Evolutionary conservation across 2,888 invertebrate species (phyloP).

Genomic region (Aporophyla nigra): DNA sequence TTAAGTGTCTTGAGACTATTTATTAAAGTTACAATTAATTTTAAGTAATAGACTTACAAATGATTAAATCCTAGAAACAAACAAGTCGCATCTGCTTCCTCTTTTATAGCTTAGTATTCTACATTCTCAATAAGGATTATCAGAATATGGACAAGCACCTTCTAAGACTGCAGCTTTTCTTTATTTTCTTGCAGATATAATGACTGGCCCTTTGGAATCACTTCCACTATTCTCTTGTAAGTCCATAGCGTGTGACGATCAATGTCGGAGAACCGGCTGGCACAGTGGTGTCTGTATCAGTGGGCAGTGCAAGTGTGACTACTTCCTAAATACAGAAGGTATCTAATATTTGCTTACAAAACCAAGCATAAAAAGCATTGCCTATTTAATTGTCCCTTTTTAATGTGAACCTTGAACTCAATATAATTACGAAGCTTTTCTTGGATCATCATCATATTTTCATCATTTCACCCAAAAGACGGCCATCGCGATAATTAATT

Average conservation of each 20-base stretch:
- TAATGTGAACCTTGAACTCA: no score
- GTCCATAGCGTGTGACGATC: slow-evolving; percentile 6
- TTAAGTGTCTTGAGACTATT: not conserved
- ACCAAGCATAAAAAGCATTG: no score
- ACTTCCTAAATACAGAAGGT: slow-evolving; percentile 37
- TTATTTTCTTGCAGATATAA: not conserved
- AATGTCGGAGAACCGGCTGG: slow-evolving; percentile 24
- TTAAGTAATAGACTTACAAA: not conserved
- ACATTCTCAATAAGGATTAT: no score
- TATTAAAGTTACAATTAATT: not conserved
- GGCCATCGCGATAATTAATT: no score
- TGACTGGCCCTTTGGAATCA: not conserved
- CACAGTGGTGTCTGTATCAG: slow-evolving; percentile 29
- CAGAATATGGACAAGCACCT: no score
- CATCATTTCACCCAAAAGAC: no score
- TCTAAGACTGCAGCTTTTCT: no score
- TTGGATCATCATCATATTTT: no score
- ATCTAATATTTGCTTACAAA: not conserved
- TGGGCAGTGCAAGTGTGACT: slow-evolving; percentile 33
- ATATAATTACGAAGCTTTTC: no score
- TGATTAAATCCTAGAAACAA: not conserved
- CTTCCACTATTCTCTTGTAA: slow-evolving; percentile 12
- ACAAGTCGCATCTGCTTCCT: not conserved
- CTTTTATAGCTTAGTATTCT: not conserved
- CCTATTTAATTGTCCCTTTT: no score